These are phyloP conservation scores for Artemisiospiza belli DNA, from an alignment of 2,113 vertebrate species.

Conservation along the genomic window DNA sequence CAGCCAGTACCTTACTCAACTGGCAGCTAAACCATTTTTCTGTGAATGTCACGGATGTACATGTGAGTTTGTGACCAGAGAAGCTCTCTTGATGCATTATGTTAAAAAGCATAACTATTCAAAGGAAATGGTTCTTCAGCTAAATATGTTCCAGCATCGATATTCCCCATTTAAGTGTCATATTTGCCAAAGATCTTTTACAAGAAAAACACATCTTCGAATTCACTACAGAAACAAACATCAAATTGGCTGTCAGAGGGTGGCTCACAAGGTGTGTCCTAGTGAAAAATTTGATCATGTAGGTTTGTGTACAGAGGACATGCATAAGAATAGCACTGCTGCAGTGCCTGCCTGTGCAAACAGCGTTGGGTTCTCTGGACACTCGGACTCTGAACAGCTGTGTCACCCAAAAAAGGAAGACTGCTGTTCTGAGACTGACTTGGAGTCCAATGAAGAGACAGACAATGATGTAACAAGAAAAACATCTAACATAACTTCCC, in stretches of 20 bases:
- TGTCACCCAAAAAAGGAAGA: conserved; percentile 74
- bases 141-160: conserved; percentile 84
- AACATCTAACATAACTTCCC: conserved; percentile 54
- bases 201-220: conserved; percentile 85
- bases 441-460: conserved; percentile 78
- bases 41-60: conserved; percentile 86
- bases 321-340: conserved; percentile 42
- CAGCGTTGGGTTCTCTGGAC: background rate
- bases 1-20: conserved; percentile 79
- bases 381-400: conserved; percentile 45
- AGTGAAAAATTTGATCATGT: conserved; percentile 69
- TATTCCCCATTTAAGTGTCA: conserved; percentile 93
- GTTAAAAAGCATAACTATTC: conserved; percentile 85
- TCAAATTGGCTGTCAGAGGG: conserved; percentile 76
- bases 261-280: conserved; percentile 69
- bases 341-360: conserved; percentile 16
- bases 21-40: conserved; percentile 86
- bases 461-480: conserved; percentile 60
- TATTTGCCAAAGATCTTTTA: conserved; percentile 89
- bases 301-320: conserved; percentile 52
- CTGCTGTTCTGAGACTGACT: conserved; percentile 76
- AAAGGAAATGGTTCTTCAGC: conserved; percentile 82
- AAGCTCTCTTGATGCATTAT: conserved; percentile 90
- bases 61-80: conserved; percentile 88
- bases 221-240: conserved; percentile 88